A percentile compares a stretch with the other conserved stretches of the same genome.
Evolutionary conservation across 2,797 vertebrate genomes (phyloP).

Genomic region (Sternotherus odoratus): DNA sequence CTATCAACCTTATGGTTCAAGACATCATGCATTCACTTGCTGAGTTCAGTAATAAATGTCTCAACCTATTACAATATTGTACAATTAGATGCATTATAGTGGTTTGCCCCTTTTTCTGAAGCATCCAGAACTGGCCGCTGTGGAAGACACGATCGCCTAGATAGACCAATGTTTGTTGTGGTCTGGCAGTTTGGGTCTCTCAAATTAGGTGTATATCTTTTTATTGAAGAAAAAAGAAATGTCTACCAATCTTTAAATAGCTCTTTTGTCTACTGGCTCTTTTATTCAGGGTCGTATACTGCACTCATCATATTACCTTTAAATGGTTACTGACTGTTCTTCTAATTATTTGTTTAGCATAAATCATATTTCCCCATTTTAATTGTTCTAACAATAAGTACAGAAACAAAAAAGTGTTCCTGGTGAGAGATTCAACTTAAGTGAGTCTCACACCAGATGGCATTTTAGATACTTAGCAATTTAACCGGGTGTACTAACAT

Average conservation of each 20-base stretch:
- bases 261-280: not conserved
- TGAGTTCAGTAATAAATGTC: not conserved
- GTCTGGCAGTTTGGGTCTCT: not conserved
- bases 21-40: not conserved
- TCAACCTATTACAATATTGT: not conserved
- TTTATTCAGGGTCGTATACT: not conserved
- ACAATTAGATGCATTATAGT: not conserved
- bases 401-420: not conserved
- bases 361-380: not conserved
- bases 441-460: not conserved
- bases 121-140: not conserved
- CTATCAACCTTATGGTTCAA: not conserved
- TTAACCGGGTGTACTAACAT: not conserved
- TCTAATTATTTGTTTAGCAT: slow-evolving; percentile 6
- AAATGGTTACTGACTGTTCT: not conserved
- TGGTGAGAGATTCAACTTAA: not conserved
- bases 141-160: not conserved
- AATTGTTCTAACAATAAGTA: not conserved
- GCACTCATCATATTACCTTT: not conserved
- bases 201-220: not conserved
- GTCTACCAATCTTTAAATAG: not conserved
- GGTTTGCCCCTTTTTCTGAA: not conserved
- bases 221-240: not conserved
- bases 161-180: not conserved
- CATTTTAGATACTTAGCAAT: slow-evolving; percentile 8